Base-by-base conservation (phyloP, 2,888 invertebrate species). In the Flexamia atlantica region DNA sequence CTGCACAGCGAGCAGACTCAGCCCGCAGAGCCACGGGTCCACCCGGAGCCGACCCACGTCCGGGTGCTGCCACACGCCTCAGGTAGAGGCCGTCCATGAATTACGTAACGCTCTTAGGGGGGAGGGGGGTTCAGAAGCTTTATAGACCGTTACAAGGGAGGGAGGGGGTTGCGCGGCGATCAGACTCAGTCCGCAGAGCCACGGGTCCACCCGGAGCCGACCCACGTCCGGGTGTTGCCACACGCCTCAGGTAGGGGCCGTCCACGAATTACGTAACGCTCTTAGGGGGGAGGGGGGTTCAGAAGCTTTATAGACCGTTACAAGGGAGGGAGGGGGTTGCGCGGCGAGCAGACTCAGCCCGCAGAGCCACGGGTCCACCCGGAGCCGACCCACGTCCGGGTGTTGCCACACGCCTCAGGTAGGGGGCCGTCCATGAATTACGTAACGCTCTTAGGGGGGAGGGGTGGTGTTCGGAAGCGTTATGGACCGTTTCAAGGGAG, bases 281-380 rank as follows among this genome's bases (percentile, higher is more conserved):
- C n/a, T n/a, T n/a, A n/a, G n/a, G n/a, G n/a, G n/a, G n/a, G n/a
- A n/a, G n/a, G n/a, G n/a, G n/a, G n/a, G n/a, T n/a, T n/a, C n/a
- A n/a, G n/a, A n/a, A n/a, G n/a, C n/a, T n/a, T n/a, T n/a, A n/a
- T n/a, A n/a, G n/a, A n/a, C n/a, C n/a, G n/a, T n/a, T n/a, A n/a
- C n/a, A n/a, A n/a, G n/a, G n/a, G n/a, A n/a, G n/a, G n/a, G n/a
- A n/a, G n/a, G n/a, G n/a, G n/a, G 85, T 30, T 80, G 85, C 64
- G 72, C 81, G 25, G 76, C 86, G 30, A 81, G 83, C 40, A 85
- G 85, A 36, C 95, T 94, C 88, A 90, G 93, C 53, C 93, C 91
- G 50, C 89, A 94, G 85, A 95, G 95, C 89, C 95, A 95, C 89
- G 95, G 95, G 90, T 95, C 95, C 20, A 92, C 95, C 86, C n/a